phyloP scores from a whole-genome alignment of 1,140 invertebrate genomes.

The Triops cancriformis region DNA sequence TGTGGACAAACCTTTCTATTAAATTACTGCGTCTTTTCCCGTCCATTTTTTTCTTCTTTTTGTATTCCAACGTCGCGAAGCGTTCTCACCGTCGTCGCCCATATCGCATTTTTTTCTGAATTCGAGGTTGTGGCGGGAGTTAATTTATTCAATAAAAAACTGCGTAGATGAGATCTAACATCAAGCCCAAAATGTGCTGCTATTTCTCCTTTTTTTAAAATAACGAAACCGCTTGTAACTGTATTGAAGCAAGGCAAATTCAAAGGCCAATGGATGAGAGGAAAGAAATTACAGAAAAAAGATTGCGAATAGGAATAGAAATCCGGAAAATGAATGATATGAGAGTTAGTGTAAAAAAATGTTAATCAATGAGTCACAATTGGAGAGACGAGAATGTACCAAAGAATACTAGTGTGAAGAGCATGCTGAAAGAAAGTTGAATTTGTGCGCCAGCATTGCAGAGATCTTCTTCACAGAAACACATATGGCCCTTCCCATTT shows the following conservation, averaged over 20 bases:
- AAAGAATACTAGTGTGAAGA: background rate
- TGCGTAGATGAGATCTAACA: background rate
- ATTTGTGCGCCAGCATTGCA: slow-evolving; percentile 55
- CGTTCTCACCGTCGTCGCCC: background rate
- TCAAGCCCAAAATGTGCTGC: background rate
- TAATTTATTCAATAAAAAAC: slow-evolving; percentile 12
- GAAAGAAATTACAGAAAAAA: background rate
- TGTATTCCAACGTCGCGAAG: background rate
- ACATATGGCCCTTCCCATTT: slow-evolving; percentile 92
- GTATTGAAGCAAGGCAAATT: slow-evolving; percentile 10
- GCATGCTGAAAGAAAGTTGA: background rate
- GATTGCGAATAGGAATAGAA: background rate
- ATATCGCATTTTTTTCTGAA: slow-evolving; percentile 4
- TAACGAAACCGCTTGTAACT: background rate
- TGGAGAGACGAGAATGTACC: background rate
- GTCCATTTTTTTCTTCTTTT: slow-evolving; percentile 8
- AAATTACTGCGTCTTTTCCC: background rate
- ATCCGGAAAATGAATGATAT: background rate
- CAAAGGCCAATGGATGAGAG: background rate
- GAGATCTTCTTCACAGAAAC: slow-evolving; percentile 94
- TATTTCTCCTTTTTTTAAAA: background rate
- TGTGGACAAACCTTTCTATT: background rate
- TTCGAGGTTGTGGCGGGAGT: slow-evolving; percentile 12
- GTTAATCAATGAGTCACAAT: background rate
- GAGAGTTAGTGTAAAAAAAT: background rate